Percentiles rank a stretch among this genome's conserved stretches.
Conservation (phyloP, 2,797 vertebrate genomes). For the Hoplostethus atlanticus region DNA sequence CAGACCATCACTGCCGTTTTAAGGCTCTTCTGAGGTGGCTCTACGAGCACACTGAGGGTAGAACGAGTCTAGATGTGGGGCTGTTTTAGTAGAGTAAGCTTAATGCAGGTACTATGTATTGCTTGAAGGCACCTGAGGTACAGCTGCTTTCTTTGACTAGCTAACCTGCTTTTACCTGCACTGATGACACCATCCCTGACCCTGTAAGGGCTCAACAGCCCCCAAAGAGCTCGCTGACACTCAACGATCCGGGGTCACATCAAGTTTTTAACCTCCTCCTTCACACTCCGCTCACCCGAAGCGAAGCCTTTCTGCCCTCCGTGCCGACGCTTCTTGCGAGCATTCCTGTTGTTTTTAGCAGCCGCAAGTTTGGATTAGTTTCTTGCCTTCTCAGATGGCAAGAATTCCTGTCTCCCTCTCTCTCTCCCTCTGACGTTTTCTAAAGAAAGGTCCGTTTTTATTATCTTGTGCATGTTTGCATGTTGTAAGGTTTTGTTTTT, state of each 20-base stretch:
- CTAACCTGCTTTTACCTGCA: conserved; percentile 59
- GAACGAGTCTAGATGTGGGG: not conserved
- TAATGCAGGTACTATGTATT: conserved; percentile 1
- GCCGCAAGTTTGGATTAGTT: conserved; percentile 58
- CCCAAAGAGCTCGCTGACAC: conserved; percentile 51
- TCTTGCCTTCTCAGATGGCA: conserved; percentile 56
- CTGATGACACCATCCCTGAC: conserved; percentile 5
- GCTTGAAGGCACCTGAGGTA: conserved; percentile 19
- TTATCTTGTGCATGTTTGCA: conserved; percentile 32
- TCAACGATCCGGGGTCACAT: conserved; percentile 59
- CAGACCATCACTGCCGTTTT: not conserved
- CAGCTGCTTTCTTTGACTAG: conserved; percentile 7
- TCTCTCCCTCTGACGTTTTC: conserved; percentile 42
- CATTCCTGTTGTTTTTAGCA: conserved; percentile 64
- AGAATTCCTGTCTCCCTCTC: conserved; percentile 50
- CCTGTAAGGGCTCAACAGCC: conserved; percentile 7
- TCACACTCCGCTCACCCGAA: conserved; percentile 29
- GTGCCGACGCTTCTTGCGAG: conserved; percentile 24
- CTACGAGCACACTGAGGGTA: conserved; percentile 8
- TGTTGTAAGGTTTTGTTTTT: conserved; percentile 19
- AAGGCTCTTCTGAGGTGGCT: not conserved
- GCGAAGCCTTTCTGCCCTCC: conserved; percentile 33
- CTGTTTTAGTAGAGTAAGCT: conserved; percentile 1
- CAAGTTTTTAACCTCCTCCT: conserved; percentile 52
- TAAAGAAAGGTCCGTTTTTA: conserved; percentile 61